Conservation (phyloP, 2,113 vertebrate species). For the Microtus pennsylvanicus region DNA sequence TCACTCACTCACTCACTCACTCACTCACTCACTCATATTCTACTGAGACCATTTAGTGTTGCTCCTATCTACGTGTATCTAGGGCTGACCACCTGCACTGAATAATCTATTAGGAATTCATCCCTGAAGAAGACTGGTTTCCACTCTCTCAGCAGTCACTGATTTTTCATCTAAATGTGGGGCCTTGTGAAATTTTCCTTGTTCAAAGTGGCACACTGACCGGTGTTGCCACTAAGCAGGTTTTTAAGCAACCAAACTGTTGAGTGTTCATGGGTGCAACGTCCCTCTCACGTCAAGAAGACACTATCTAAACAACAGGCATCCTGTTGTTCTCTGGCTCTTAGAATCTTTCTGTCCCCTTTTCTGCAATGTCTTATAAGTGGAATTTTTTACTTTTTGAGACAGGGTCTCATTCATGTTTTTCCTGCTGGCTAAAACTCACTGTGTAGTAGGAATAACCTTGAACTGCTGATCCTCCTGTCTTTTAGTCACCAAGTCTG, state of each 20-base stretch:
- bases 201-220: not conserved
- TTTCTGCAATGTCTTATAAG: not conserved
- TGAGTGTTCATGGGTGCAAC: not conserved
- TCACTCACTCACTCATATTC: not conserved
- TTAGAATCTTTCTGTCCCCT: not conserved
- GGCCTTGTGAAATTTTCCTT: not conserved
- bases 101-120: not conserved
- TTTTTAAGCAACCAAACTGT: not conserved
- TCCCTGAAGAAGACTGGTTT: not conserved
- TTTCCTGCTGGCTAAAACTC: not conserved
- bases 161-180: not conserved
- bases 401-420: not conserved
- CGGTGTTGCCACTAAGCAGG: not conserved
- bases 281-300: not conserved
- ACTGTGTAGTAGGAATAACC: not conserved
- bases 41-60: not conserved
- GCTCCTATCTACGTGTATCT: not conserved
- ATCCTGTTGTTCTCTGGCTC: not conserved
- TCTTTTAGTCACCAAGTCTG: not conserved
- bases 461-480: not conserved
- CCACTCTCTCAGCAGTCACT: not conserved
- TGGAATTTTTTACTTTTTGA: not conserved
- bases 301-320: not conserved
- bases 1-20: not conserved
- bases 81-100: not conserved